phyloP scores from a whole-genome alignment of 2,113 vertebrate species.

The Eptatretus burgeri region DNA sequence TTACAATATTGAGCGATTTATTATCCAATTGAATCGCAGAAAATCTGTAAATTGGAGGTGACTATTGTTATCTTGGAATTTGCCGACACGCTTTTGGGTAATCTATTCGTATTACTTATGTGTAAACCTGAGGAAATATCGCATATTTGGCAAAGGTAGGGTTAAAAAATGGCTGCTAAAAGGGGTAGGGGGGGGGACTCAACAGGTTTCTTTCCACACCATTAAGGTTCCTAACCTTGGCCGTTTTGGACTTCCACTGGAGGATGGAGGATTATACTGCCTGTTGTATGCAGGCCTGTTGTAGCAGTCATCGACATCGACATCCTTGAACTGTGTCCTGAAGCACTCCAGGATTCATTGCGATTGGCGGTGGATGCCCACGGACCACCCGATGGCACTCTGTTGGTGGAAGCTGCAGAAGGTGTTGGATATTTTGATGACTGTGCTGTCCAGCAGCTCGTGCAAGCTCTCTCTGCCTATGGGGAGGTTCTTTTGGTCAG shows the following conservation, averaged over 20 bases:
- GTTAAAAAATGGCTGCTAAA: background rate
- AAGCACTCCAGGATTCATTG: slow-evolving; percentile 60
- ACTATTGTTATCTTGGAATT: too few species aligned
- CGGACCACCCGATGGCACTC: slow-evolving; percentile 71
- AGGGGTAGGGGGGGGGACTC: slow-evolving; percentile 1
- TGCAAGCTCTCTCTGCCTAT: too few species aligned
- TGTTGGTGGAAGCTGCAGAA: slow-evolving; percentile 26
- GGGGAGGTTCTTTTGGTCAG: too few species aligned
- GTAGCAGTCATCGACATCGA: slow-evolving; percentile 71
- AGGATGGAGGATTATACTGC: background rate
- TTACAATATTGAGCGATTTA: too few species aligned
- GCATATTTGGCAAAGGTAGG: background rate
- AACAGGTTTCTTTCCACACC: slow-evolving; percentile 7
- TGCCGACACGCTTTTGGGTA: too few species aligned
- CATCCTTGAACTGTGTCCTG: slow-evolving; percentile 73
- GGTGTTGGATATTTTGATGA: too few species aligned
- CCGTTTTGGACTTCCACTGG: slow-evolving; percentile 7
- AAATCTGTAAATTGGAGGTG: too few species aligned
- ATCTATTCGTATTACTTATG: too few species aligned
- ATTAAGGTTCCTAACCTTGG: background rate
- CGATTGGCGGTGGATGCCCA: slow-evolving; percentile 64
- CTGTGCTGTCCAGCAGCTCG: too few species aligned
- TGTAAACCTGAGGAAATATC: background rate
- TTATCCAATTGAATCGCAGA: too few species aligned
- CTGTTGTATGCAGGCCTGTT: slow-evolving; percentile 33